Percentiles rank a stretch among this genome's conserved stretches.
phyloP scores from a whole-genome alignment of 2,113 vertebrate genomes.

The Ophthalmolycus amberensis region DNA sequence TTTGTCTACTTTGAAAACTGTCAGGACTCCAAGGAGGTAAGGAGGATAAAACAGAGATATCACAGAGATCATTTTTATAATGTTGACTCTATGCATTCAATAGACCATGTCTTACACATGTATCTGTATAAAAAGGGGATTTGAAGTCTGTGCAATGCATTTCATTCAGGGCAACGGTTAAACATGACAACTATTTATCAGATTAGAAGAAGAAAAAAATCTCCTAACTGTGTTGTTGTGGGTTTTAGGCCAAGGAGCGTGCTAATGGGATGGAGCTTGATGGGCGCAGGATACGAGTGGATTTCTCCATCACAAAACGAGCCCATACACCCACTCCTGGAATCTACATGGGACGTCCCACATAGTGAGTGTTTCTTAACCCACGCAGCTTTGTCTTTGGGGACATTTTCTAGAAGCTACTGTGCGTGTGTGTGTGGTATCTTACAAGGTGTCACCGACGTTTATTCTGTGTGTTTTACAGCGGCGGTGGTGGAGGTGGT shows the following conservation, averaged over 20 bases:
- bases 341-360: slow-evolving; percentile 95
- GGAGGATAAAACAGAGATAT: not conserved
- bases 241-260: slow-evolving; percentile 77
- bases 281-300: slow-evolving; percentile 91
- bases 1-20: slow-evolving; percentile 96
- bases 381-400: not conserved
- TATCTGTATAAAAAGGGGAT: not conserved
- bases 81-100: not conserved
- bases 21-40: slow-evolving; percentile 95
- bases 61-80: not conserved
- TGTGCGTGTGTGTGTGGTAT: not conserved
- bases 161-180: not conserved
- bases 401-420: not conserved
- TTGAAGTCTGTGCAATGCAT: not conserved
- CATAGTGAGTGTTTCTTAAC: slow-evolving; percentile 80
- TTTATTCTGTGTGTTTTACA: slow-evolving; percentile 1
- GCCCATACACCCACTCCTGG: slow-evolving; percentile 94
- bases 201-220: not conserved
- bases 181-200: not conserved
- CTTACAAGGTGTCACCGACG: too few relatives aligned
- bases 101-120: not conserved
- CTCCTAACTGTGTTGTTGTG: not conserved
- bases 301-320: slow-evolving; percentile 92
- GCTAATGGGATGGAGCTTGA: slow-evolving; percentile 95
- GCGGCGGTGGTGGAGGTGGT: slow-evolving; percentile 1